Evolutionary conservation across 2,888 invertebrate species (phyloP), one percentile per base, ranked within the genome.

Genomic region (Caenorhabditis panamensis): DNA sequence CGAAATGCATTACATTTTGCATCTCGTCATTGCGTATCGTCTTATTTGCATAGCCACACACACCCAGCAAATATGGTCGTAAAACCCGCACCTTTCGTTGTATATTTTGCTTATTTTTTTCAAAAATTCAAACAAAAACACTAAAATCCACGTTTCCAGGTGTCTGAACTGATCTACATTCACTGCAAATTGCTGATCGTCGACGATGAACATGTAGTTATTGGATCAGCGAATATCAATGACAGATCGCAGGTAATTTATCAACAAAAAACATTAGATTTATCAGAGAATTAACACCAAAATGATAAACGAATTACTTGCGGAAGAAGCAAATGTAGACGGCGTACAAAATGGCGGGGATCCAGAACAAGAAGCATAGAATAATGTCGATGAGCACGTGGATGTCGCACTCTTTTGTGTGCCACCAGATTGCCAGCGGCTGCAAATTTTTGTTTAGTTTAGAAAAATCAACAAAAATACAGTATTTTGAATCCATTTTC

Each of bases 191-290:
- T 99, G 75, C 93, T 98, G 92, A 96, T 99, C 80, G 95, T 95
- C 0, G 98, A 99, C 91, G 98, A 99, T 91, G 94, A 94, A 44
- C 71, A 94, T 2, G 94, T 96, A 0, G 96, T 99, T 82, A 97
- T 97, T 89, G 98, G 98, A 20, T 97, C 97, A 5, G 97, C 98
- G 0, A 99, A 99, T 91, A 96, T 99, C 87, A 99, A 99, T 91
- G 98, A 99, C 91, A 93, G 98, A 64, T 97, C 96, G 71, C 94
- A 98, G 94, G 93, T 96, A 67, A 64, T 31, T 31, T 31, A 31
- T 31, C 31, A 31, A 9, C 31, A 6, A 6, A 31, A 6, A n/a
- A n/a, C 31, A 31, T 4, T 31, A 6, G 31, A 31, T 6, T 31
- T 31, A 31, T 31, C 31, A 31, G 31, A 31, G 5, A 31, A 31